Evolutionary conservation across 2,113 vertebrate species (phyloP), one percentile per base, ranked within the genome.

Genomic region (Fukomys damarensis): DNA sequence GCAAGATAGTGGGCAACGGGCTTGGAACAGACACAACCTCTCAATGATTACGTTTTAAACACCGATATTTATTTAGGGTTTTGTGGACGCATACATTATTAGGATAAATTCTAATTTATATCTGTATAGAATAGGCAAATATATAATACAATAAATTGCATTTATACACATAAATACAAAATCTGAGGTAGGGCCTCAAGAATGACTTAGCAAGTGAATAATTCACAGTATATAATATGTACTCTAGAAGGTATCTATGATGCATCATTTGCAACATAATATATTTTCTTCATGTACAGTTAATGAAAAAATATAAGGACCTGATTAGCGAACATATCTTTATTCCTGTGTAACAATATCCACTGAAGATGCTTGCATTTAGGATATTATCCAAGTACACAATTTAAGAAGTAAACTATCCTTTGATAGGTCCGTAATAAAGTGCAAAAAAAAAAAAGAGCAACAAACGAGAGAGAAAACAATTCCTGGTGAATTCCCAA

Each of bases 171-270:
- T 99, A 99, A 99, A 99, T 99, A 99, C 99, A 99, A 99, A 99
- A 99, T 99, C 97, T 99, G 99, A 99, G 99, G 99, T 99, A 99
- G 99, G 98, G 99, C 99, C 99, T 99, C 99, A 99, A 99, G 99
- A 99, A 99, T 99, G 99, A 99, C 97, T 98, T 98, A 98, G 98
- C 98, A 99, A 99, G 99, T 99, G 98, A 99, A 99, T 98, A 99
- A 99, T 98, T 98, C 96, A 98, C 98, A 99, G 98, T 99, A 99
- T 99, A 98, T 97, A 97, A 98, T 99, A 99, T 96, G 98, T 91
- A 94, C 97, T 99, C 99, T 99, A 93, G 98, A 99, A 99, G 97
- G 98, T 93, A 95, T 88, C 98, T 98, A 97, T 97, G 98, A 98
- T 98, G 98, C 97, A 98, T 97, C 98, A 98, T 99, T 99, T 98